phyloP scores from a whole-genome alignment of 2,113 vertebrate genomes.

The Nothoprocta pentlandii region DNA sequence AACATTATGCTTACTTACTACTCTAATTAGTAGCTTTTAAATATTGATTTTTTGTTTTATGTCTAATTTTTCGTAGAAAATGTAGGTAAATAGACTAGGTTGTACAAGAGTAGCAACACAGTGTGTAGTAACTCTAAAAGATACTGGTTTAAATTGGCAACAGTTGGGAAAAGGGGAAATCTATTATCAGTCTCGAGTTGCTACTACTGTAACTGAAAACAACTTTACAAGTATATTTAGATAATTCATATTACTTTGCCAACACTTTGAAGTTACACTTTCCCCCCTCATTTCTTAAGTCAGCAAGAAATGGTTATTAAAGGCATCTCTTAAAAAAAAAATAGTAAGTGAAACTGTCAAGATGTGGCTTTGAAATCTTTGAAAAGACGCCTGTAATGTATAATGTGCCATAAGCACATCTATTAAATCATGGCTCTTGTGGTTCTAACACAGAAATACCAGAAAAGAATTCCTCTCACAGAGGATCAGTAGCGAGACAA shows the following conservation, averaged over 20 bases:
- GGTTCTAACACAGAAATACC: slow-evolving; percentile 28
- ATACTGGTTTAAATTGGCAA: slow-evolving; percentile 34
- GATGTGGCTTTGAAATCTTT: slow-evolving; percentile 67
- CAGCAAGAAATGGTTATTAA: slow-evolving; percentile 53
- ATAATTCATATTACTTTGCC: slow-evolving; percentile 49
- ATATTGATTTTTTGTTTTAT: neutral
- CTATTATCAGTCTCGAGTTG: slow-evolving; percentile 48
- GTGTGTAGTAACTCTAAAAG: slow-evolving; percentile 40
- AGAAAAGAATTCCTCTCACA: slow-evolving; percentile 63
- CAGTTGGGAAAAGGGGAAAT: slow-evolving; percentile 54
- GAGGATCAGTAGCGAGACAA: slow-evolving; percentile 66
- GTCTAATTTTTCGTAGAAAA: neutral
- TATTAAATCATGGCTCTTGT: slow-evolving; percentile 60
- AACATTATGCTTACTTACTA: neutral
- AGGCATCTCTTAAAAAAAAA: slow-evolving; percentile 24
- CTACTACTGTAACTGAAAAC: slow-evolving; percentile 62
- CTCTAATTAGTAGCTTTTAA: neutral
- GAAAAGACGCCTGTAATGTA: neutral
- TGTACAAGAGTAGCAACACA: neutral
- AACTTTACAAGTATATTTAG: slow-evolving; percentile 59
- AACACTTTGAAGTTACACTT: slow-evolving; percentile 62
- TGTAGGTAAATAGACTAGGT: neutral
- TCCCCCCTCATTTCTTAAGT: slow-evolving; percentile 43
- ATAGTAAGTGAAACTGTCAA: slow-evolving; percentile 59
- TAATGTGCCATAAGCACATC: slow-evolving; percentile 21